Evolutionary conservation across 2,797 vertebrate species (phyloP).

Genomic region (Melanitta fusca): DNA sequence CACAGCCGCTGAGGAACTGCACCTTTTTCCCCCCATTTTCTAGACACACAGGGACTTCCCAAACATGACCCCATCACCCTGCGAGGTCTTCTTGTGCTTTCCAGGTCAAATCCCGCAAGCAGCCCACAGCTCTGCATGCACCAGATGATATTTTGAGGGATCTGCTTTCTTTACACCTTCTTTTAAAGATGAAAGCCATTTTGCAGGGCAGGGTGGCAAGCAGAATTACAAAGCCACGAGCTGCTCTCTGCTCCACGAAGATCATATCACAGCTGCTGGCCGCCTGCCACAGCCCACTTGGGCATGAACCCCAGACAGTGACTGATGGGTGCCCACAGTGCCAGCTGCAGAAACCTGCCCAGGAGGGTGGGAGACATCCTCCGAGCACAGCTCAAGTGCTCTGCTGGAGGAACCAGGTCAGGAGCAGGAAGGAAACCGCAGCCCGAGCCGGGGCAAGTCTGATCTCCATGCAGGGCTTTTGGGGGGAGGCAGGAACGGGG

Average conservation of each 20-base stretch:
- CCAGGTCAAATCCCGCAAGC: not conserved
- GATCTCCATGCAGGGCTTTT: not conserved
- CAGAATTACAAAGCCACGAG: not conserved
- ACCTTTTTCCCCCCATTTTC: accelerated
- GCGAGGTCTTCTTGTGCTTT: accelerated
- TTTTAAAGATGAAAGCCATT: not conserved
- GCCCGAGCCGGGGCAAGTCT: accelerated
- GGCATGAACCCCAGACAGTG: not conserved
- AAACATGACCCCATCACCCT: not conserved
- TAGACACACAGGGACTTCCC: accelerated
- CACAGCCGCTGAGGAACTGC: not conserved
- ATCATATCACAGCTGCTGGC: not conserved
- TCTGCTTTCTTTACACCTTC: not conserved
- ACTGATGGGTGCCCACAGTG: not conserved
- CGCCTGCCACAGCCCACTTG: not conserved
- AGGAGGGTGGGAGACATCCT: not conserved
- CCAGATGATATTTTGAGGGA: not conserved
- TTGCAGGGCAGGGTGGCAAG: not conserved
- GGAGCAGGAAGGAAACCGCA: not conserved
- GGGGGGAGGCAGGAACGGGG: too few relatives aligned
- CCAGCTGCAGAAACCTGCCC: not conserved
- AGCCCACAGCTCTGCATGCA: not conserved
- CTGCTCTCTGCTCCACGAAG: not conserved
- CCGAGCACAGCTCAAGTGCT: not conserved
- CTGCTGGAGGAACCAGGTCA: accelerated